Base-by-base conservation (phyloP, 2,113 vertebrate species). In the Nibea coibor region DNA sequence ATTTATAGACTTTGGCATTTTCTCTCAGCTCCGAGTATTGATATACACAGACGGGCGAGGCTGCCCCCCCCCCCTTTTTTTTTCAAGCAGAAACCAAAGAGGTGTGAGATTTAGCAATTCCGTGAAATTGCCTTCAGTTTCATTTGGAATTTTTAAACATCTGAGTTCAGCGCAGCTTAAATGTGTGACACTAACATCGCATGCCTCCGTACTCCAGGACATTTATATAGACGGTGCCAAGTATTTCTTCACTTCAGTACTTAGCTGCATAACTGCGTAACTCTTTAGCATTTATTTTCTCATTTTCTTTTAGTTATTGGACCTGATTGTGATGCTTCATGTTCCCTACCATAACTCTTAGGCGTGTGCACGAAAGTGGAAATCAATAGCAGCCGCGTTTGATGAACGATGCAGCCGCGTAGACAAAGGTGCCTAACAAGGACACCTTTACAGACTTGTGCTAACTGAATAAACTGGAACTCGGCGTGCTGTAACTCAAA, bases 1-100 rank as follows among this genome's bases (percentile, higher is more conserved):
- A 89, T 88, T 91, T 80, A 87, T 58, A 73, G 58, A 58, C 53
- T 84, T 78, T 87, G 66, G 48, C 54, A 63, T 84, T 85, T 89
- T 72, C 68, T 59, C 31, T 66, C 69, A 53, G 58, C 42, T 78
- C n/a, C 28, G 26, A 74, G 66, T 86, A 87, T 83, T 85, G 88
- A 92, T 90, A 79, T 56, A 31, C 16, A 72, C 50, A 84, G 58
- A 77, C 20, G 14, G 68, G 75, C 67, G 56, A 89, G 73, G 53
- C 82, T 66, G 80, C 63, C 35, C 50, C 47, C 83, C 63, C 35
- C 50, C 47, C 83, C 85, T 86, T 84, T 26, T 26, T 26, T 84
- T 87, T 86, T 84, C 48, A 28, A 84, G 62, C 19, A 74, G 35
- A 24, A 87, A 67, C 35, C 71, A 90, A 58, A 85, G 57, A 72